Conservation (phyloP, 2,888 invertebrate genomes). For the Tenthredo livida region DNA sequence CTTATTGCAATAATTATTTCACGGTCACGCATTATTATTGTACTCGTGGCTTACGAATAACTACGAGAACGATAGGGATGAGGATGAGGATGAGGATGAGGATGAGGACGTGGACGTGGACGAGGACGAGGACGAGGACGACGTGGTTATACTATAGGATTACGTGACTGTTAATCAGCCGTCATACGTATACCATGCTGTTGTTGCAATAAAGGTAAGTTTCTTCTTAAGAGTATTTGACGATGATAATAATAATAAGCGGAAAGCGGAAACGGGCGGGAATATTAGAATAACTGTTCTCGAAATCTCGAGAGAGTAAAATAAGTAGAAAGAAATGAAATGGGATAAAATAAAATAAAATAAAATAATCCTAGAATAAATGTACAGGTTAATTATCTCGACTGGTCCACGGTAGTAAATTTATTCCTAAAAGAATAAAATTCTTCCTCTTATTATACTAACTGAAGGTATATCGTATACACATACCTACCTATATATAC, state of each 20-base stretch:
- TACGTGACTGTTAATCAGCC: not conserved
- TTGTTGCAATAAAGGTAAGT: not conserved
- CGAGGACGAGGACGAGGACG: not conserved
- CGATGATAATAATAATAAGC: not conserved
- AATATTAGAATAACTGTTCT: too few species aligned
- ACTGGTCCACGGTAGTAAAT: not conserved
- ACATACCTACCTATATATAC: not conserved
- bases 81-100: not conserved
- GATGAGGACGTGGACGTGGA: not conserved
- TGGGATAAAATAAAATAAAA: not conserved
- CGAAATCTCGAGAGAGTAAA: not conserved
- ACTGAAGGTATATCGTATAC: not conserved
- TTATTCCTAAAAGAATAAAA: not conserved
- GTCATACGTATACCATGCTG: not conserved
- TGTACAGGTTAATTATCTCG: not conserved
- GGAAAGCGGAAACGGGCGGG: not conserved
- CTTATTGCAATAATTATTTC: not conserved
- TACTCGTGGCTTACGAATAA: not conserved
- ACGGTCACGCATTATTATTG: not conserved
- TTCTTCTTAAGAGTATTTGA: not conserved
- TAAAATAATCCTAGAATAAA: not conserved
- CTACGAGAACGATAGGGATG: not conserved
- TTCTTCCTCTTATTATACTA: not conserved
- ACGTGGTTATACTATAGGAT: not conserved
- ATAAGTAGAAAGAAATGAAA: not conserved